A percentile compares a stretch with the other conserved stretches of the same genome.
These are phyloP conservation scores for Silurus meridionalis DNA, from an alignment of 2,113 vertebrate genomes.

Conservation along the genomic window DNA sequence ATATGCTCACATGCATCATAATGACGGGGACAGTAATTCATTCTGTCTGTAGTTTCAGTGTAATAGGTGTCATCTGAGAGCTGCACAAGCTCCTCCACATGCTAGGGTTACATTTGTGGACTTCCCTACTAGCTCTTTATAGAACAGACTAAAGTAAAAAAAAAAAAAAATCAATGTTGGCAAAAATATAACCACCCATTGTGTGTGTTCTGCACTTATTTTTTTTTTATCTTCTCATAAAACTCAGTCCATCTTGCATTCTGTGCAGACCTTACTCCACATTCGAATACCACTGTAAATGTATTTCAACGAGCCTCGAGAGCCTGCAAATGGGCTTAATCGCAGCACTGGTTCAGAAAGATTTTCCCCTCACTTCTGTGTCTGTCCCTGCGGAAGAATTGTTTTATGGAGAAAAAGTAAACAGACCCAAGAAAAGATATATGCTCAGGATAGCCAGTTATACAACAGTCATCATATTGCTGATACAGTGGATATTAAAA, in stretches of 20 bases:
- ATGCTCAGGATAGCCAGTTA: neutral
- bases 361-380: constrained; percentile 34
- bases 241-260: constrained; percentile 68
- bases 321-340: constrained; percentile 55
- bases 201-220: constrained; percentile 25
- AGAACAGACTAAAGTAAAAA: constrained; percentile 59
- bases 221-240: constrained; percentile 70
- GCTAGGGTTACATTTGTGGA: neutral
- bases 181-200: constrained; percentile 39
- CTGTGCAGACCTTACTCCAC: constrained; percentile 56
- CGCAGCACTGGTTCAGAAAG: constrained; percentile 36
- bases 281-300: constrained; percentile 66
- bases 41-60: constrained; percentile 2
- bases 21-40: neutral
- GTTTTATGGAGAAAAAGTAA: constrained; percentile 14
- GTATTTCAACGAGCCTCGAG: constrained; percentile 68
- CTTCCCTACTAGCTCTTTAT: constrained; percentile 62
- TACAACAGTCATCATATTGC: neutral
- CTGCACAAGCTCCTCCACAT: neutral
- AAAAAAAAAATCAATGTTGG: constrained; percentile 45
- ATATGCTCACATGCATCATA: neutral
- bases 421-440: neutral
- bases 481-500: too few relatives aligned
- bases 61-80: neutral
- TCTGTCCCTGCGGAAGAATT: constrained; percentile 20